phyloP scores from a whole-genome alignment of 2,113 vertebrate species.

The Atlantisia rogersi region DNA sequence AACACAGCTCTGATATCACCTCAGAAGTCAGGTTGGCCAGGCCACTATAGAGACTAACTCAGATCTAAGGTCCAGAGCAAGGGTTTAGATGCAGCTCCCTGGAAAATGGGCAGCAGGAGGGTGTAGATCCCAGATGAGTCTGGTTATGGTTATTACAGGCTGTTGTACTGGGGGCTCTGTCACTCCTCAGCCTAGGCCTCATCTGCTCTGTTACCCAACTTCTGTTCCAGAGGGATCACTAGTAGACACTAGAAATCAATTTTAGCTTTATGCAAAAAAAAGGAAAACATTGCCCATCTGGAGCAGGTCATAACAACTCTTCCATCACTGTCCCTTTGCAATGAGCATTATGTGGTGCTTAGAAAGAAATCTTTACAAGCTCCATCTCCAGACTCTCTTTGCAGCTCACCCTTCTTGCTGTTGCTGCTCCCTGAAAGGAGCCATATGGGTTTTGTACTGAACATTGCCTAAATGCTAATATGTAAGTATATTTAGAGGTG shows the following conservation, averaged over 20 bases:
- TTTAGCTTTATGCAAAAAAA: not conserved
- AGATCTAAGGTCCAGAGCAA: not conserved
- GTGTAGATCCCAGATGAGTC: not conserved
- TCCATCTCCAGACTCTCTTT: not conserved
- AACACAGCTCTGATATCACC: not conserved
- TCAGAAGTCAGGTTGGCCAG: not conserved
- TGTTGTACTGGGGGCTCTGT: not conserved
- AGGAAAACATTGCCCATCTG: not conserved
- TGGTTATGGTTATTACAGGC: not conserved
- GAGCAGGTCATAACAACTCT: not conserved
- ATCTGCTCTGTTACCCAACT: not conserved
- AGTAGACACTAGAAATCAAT: not conserved
- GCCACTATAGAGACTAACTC: not conserved
- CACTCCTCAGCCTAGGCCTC: not conserved
- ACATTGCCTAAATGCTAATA: not conserved
- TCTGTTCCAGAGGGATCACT: not conserved
- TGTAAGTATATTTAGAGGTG: constrained; percentile 21
- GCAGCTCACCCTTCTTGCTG: not conserved
- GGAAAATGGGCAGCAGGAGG: not conserved
- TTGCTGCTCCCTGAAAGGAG: constrained; percentile 28
- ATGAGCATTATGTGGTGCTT: not conserved
- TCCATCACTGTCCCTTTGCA: not conserved
- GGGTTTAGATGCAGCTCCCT: not conserved
- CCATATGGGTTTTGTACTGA: constrained; percentile 44
- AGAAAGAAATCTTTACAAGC: not conserved